Percentiles rank a stretch among this genome's conserved stretches.
These are phyloP conservation scores for Drosophila ochracea DNA, from an alignment of 2,888 invertebrate genomes.

Conservation along the genomic window DNA sequence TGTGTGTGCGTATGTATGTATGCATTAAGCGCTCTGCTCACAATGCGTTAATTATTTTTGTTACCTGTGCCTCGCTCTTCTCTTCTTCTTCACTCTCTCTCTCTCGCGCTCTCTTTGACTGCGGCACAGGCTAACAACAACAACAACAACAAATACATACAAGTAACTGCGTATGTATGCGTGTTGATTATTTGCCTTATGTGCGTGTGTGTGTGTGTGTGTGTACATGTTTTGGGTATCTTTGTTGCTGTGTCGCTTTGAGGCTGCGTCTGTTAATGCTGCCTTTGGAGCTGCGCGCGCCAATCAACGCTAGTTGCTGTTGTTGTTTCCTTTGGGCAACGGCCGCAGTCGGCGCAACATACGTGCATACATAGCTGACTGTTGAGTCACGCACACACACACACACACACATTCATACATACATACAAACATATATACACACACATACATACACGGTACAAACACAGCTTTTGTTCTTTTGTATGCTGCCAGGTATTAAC, in stretches of 20 bases:
- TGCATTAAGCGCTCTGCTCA: conserved; percentile 32
- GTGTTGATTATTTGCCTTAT: conserved; percentile 7
- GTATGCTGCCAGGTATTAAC: conserved; percentile 66
- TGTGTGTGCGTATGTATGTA: background rate
- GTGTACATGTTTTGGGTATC: conserved; percentile 49
- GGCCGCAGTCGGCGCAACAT: conserved; percentile 44
- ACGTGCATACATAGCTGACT: conserved; percentile 52
- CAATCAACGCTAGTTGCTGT: conserved; percentile 42
- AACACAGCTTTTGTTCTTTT: conserved; percentile 72
- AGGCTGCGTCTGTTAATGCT: conserved; percentile 15
- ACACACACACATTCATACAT: conserved; percentile 40
- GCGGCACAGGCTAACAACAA: conserved; percentile 5
- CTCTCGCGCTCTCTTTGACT: conserved; percentile 9
- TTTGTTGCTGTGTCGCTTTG: conserved; percentile 16
- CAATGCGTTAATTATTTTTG: conserved; percentile 69
- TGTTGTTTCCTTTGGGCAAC: conserved; percentile 57
- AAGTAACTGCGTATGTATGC: conserved; percentile 8
- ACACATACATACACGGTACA: conserved; percentile 21
- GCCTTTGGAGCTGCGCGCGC: conserved; percentile 64
- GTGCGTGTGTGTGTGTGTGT: background rate
- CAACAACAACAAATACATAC: conserved; percentile 11
- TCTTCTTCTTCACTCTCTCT: conserved; percentile 3
- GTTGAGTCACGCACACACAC: conserved; percentile 67
- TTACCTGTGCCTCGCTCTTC: conserved; percentile 61
- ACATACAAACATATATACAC: conserved; percentile 11